Evolutionary conservation across 2,113 vertebrate species (phyloP), one percentile per base, ranked within the genome.

Genomic region (Ctenomys sociabilis): DNA sequence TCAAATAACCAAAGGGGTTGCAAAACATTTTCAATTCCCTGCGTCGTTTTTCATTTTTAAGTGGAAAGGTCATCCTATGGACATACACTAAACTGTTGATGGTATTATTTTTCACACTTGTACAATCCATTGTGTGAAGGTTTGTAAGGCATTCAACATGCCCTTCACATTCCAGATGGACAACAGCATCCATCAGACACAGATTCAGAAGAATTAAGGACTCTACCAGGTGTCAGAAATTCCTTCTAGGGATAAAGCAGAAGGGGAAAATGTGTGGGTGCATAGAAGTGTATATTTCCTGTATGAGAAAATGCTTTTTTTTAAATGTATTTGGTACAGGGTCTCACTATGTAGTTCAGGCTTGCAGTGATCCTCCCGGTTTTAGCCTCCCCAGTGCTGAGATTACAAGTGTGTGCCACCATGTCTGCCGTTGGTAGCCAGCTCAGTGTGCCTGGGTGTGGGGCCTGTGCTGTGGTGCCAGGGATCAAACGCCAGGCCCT

Each of bases 31-130:
- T 94, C 57, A 64, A 91, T 73, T 89, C 28, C 57, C 68, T 88
- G 73, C n/a, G 70, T 91, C 85, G 83, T 94, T 96, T 93, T 93
- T 95, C 80, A 91, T 87, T 93, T 96, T 93, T 91, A 49, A 78
- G 45, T 61, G 88, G 54, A 85, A 94, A 93, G 57, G 19, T 73
- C 37, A 61, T 89, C 52, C 66, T n/a, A 26, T 64, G 84, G 61
- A 78, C 63, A 77, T 26, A 70, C 57, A 19, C 80, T 88, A 30
- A 91, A 81, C 57, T 61, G 52, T 75, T 57, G 40, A 40, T 85
- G 57, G 30, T 45, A 78, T 63, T 11, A 0, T 7, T 85, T 88
- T 82, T 92, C 72, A 94, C 43, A 57, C 54, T 66, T 94, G 82
- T 37, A 26, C 35, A 64, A n/a, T 52, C 64, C 75, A 28, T 73